Base-by-base conservation (phyloP, 2,888 invertebrate genomes). In the Capitulum mitella region DNA sequence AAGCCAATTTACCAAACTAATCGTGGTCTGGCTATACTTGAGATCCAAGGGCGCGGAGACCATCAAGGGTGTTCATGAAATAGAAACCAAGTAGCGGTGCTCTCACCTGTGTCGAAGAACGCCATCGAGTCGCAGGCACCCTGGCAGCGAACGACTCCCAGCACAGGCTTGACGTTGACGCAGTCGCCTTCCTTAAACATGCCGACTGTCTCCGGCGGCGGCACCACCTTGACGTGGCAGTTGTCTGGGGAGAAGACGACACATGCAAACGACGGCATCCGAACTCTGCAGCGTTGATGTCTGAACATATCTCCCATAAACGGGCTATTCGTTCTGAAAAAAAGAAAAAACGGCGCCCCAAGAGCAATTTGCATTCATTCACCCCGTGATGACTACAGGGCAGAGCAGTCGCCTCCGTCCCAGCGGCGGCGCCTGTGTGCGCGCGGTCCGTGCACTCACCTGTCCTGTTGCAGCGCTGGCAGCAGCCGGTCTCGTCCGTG, bases 41-140 rank as follows among this genome's bases (percentile, higher is more conserved):
- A n/a, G n/a, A n/a, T n/a, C n/a, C n/a, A n/a, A n/a, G n/a, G n/a
- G n/a, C n/a, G n/a, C n/a, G n/a, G n/a, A n/a, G n/a, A n/a, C n/a
- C n/a, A n/a, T n/a, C n/a, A n/a, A n/a, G n/a, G n/a, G n/a, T n/a
- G n/a, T n/a, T n/a, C n/a, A n/a, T n/a, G n/a, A n/a, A n/a, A n/a
- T n/a, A n/a, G n/a, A n/a, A n/a, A n/a, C n/a, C n/a, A n/a, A n/a
- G n/a, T n/a, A n/a, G n/a, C n/a, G n/a, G n/a, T n/a, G n/a, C 29
- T 10, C 64, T 64, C 34, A 70, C 70, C 70, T 19, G 70, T 22
- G 22, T 70, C 70, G 76, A 79, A 83, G 22, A 80, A 58, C 37
- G 82, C 81, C 64, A 75, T 78, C 32, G 83, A 83, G 43, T 82
- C 82, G 77, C 83, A 83, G 78, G 80, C 81, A 51, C 83, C 83